A percentile compares a stretch with the other conserved stretches of the same genome.
These are phyloP conservation scores for Anagrus nilaparvatae DNA, from an alignment of 1,140 invertebrate species.

Conservation along the genomic window DNA sequence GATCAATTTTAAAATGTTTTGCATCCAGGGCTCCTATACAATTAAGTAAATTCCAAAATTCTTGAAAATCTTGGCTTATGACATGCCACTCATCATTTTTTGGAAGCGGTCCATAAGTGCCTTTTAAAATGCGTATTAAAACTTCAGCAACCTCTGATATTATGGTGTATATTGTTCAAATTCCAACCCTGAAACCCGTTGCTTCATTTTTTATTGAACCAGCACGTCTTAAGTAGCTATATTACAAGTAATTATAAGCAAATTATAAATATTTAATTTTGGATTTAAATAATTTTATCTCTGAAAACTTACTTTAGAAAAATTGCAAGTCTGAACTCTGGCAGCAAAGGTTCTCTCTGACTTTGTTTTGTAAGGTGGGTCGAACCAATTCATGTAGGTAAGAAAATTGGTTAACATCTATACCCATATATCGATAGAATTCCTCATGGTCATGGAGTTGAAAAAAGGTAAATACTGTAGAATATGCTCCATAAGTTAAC, in stretches of 20 bases:
- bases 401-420: background rate
- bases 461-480: background rate
- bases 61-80: conserved; percentile 25
- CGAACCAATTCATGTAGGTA: background rate
- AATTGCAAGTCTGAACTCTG: background rate
- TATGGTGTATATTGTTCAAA: background rate
- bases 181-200: background rate
- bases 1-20: conserved; percentile 31
- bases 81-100: conserved; percentile 4
- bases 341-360: background rate
- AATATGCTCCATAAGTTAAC: background rate
- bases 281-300: background rate
- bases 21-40: conserved; percentile 29
- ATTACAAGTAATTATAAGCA: no score
- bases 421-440: background rate
- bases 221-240: background rate
- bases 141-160: background rate
- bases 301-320: background rate
- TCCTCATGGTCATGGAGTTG: background rate
- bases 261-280: no score
- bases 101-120: background rate
- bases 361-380: background rate
- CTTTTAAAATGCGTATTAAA: background rate
- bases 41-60: conserved; percentile 31
- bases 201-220: background rate